Evolutionary conservation across 2,888 invertebrate species (phyloP).

Genomic region (Podabrus alpinus): DNA sequence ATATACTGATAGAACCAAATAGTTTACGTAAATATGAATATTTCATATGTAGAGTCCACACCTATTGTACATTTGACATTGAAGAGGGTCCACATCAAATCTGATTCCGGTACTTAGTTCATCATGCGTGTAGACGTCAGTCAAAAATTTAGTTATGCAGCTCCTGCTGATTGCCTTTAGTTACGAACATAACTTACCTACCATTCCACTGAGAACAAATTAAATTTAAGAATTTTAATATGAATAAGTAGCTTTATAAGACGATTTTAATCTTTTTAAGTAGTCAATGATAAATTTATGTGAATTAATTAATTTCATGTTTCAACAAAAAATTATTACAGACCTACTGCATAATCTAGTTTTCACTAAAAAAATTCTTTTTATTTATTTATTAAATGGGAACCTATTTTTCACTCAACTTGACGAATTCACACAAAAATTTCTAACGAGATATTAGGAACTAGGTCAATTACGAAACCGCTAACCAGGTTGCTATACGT

Average conservation of each 20-base stretch:
- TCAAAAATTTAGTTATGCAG: constrained; percentile 32
- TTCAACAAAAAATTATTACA: background rate
- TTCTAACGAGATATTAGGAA: too few relatives aligned
- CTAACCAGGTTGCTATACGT: too few relatives aligned
- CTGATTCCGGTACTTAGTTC: constrained; percentile 41
- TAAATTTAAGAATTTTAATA: constrained; percentile 1
- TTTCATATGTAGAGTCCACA: constrained; percentile 52
- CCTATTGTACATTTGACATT: constrained; percentile 52
- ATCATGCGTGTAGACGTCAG: constrained; percentile 40
- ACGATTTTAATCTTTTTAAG: constrained; percentile 1
- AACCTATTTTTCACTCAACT: background rate
- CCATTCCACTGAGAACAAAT: constrained; percentile 3
- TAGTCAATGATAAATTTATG: constrained; percentile 3
- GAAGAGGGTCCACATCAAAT: constrained; percentile 51
- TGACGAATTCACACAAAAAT: background rate
- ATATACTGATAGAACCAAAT: constrained; percentile 31
- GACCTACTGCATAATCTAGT: background rate
- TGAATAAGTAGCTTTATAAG: constrained; percentile 3
- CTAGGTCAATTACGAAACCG: too few relatives aligned
- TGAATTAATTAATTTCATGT: background rate
- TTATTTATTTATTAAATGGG: background rate
- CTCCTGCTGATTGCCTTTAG: constrained; percentile 26
- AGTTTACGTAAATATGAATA: constrained; percentile 45
- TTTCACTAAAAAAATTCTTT: background rate
- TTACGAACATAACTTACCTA: constrained; percentile 5